These are phyloP conservation scores for Byasa hedistus DNA, from an alignment of 2,888 invertebrate species.

Conservation along the genomic window DNA sequence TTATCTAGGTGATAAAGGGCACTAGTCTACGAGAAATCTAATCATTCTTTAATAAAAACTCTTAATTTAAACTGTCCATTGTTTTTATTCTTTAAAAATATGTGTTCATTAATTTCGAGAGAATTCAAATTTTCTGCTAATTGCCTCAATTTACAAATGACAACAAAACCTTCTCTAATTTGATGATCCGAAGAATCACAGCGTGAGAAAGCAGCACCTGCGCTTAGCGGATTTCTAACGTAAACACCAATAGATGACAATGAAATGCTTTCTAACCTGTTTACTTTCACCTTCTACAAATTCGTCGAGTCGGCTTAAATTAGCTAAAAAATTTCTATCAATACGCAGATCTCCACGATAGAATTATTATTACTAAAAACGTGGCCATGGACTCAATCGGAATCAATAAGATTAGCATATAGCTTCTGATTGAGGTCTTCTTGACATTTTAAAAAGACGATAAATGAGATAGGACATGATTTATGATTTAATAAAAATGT, in stretches of 20 bases:
- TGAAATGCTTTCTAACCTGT: conserved; percentile 73
- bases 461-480: too few species aligned
- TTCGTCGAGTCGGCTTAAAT: conserved; percentile 47
- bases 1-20: too few species aligned
- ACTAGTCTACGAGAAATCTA: too few species aligned
- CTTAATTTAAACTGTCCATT: too few species aligned
- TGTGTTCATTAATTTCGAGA: background rate
- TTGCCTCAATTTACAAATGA: conserved; percentile 6
- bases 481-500: too few species aligned
- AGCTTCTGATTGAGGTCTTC: too few species aligned
- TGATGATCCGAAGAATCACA: conserved; percentile 45
- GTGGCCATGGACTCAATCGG: background rate
- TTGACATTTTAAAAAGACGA: too few species aligned
- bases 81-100: background rate
- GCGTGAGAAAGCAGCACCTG: conserved; percentile 66
- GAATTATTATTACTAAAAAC: background rate
- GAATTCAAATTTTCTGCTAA: background rate
- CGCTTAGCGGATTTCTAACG: conserved; percentile 72
- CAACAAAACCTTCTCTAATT: conserved; percentile 24
- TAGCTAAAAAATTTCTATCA: conserved; percentile 30
- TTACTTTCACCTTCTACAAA: conserved; percentile 63
- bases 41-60: too few species aligned
- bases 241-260: conserved; percentile 67
- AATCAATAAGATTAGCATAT: too few species aligned
- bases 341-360: conserved; percentile 1